phyloP scores from a whole-genome alignment of 2,888 invertebrate species.

The Rhagonycha fulva region DNA sequence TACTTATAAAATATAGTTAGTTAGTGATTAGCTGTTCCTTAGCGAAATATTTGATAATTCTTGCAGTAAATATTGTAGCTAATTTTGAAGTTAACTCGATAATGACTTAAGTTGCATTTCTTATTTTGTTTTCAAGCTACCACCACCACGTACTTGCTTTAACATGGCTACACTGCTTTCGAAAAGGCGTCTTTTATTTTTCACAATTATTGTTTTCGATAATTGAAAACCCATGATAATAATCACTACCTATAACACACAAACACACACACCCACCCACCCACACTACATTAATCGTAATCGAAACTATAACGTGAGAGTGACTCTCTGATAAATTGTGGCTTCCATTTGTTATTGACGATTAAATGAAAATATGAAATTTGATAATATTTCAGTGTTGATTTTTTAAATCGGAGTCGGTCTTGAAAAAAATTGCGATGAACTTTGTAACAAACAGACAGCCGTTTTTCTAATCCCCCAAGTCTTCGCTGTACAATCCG shows the following conservation, averaged over 20 bases:
- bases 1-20: conserved; percentile 51
- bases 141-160: not conserved
- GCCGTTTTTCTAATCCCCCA: no score
- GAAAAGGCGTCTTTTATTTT: not conserved
- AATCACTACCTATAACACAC: not conserved
- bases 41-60: conserved; percentile 39
- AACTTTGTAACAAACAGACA: not conserved
- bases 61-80: conserved; percentile 25
- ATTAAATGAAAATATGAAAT: conserved; percentile 9
- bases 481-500: not conserved
- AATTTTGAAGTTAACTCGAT: conserved; percentile 19
- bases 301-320: not conserved
- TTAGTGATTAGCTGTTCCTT: conserved; percentile 52
- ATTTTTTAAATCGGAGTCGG: not conserved
- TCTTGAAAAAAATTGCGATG: not conserved
- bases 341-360: conserved; percentile 25
- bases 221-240: not conserved
- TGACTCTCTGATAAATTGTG: conserved; percentile 24
- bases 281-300: not conserved
- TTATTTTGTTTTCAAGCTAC: conserved; percentile 1
- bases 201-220: not conserved
- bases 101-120: not conserved
- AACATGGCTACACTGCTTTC: not conserved
- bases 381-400: not conserved
- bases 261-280: not conserved